These are phyloP conservation scores for Phyllopteryx taeniolatus DNA, from an alignment of 2,113 vertebrate species.

Conservation along the genomic window DNA sequence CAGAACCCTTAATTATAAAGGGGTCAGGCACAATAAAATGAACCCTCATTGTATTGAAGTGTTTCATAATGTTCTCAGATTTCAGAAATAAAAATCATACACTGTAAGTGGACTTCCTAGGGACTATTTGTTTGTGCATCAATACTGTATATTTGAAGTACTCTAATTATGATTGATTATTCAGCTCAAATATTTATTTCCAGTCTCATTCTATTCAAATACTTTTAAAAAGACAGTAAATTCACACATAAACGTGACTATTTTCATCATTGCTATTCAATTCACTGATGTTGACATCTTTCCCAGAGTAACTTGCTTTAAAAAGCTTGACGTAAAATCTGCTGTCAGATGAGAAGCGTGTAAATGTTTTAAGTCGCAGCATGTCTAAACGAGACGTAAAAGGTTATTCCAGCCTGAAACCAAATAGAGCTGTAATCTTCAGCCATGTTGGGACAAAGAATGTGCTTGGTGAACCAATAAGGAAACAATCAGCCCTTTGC, in stretches of 20 bases:
- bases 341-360: conserved; percentile 9
- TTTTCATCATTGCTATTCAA: conserved; percentile 5
- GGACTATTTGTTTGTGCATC: not conserved
- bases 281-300: not conserved
- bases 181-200: not conserved
- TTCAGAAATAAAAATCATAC: no score
- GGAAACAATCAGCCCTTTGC: not conserved
- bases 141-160: not conserved
- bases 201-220: not conserved
- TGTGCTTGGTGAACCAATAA: not conserved
- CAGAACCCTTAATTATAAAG: no score
- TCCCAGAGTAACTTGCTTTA: not conserved
- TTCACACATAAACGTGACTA: not conserved
- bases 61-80: no score
- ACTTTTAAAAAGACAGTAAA: no score
- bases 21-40: no score
- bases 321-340: conserved; percentile 9
- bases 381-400: conserved; percentile 2
- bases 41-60: no score
- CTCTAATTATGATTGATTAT: not conserved
- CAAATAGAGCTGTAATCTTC: not conserved
- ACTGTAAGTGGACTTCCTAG: not conserved
- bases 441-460: not conserved
- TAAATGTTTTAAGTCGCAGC: not conserved
- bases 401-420: conserved; percentile 13